These are phyloP conservation scores for Drosophila colorata DNA, from an alignment of 2,888 invertebrate genomes.

Conservation along the genomic window DNA sequence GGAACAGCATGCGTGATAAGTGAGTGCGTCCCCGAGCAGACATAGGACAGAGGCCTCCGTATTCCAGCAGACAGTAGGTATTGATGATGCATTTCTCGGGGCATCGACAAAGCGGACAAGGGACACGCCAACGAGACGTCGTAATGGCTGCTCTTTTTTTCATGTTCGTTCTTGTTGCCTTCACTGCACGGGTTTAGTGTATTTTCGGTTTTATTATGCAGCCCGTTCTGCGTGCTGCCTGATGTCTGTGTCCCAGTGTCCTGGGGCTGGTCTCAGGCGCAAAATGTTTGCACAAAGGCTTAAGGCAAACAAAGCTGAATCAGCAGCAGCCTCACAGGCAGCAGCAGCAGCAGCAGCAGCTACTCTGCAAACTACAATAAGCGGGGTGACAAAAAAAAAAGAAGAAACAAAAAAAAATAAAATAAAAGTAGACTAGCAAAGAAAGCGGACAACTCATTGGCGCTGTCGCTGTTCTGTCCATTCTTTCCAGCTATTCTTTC, in stretches of 20 bases:
- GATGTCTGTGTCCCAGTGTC: slow-evolving; percentile 31
- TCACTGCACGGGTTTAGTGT: slow-evolving; percentile 48
- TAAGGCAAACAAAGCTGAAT: slow-evolving; percentile 83
- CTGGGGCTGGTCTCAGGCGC: slow-evolving; percentile 64
- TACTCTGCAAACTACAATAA: slow-evolving; percentile 70
- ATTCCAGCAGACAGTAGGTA: slow-evolving; percentile 32
- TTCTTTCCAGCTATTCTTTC: slow-evolving; percentile 29
- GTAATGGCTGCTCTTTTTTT: slow-evolving; percentile 47
- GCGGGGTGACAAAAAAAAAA: slow-evolving; percentile 58
- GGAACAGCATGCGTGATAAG: slow-evolving; percentile 52
- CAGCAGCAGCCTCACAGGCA: slow-evolving; percentile 65
- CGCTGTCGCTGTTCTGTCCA: slow-evolving; percentile 39
- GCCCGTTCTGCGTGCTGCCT: slow-evolving; percentile 36
- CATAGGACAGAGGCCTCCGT: neutral
- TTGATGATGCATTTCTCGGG: slow-evolving; percentile 79
- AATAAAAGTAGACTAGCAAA: slow-evolving; percentile 46
- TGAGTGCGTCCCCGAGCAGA: slow-evolving; percentile 31
- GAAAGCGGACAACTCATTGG: slow-evolving; percentile 64
- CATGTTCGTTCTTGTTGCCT: slow-evolving; percentile 3
- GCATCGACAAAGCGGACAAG: slow-evolving; percentile 52
- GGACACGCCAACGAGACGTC: slow-evolving; percentile 22
- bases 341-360: slow-evolving; percentile 69
- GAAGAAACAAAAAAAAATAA: slow-evolving; percentile 37
- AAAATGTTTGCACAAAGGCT: slow-evolving; percentile 83
- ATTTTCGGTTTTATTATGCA: slow-evolving; percentile 67